Evolutionary conservation across 2,797 vertebrate genomes (phyloP), one percentile per base, ranked within the genome.

Genomic region (Gymnothorax javanicus): DNA sequence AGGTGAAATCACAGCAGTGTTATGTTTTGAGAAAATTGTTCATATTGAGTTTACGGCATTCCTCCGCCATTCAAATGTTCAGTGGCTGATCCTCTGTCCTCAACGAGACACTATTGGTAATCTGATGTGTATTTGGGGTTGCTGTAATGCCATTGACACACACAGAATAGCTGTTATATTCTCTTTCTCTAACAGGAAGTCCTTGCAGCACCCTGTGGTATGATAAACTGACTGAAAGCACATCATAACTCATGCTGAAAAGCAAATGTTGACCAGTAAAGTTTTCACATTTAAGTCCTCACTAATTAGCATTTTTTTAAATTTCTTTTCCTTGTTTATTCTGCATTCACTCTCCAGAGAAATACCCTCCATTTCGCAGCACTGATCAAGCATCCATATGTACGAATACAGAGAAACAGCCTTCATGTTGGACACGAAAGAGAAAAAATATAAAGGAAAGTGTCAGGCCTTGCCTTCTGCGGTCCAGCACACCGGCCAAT

Each of bases 221-320:
- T n/a, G 77, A 52, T 23, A 20, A 52, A 81, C 77, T 23, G 77
- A 81, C 50, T 54, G 77, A 54, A 81, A 52, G 77, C 77, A 56
- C 77, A 56, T 81, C 77, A 56, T 56, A 56, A 56, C 77, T 81
- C 77, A 81, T 52, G n/a, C 23, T 81, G 77, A 81, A 50, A 56
- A 54, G 54, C 77, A 56, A n/a, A 81, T 9, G 52, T 56, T 56
- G 77, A 0, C 20, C 77, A 56, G 77, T 9, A 17, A 81, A 52
- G 50, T 81, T 56, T 8, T 81, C 77, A 56, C 77, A 56, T 20
- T 7, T 50, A 52, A 81, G 77, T 50, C n/a, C 77, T 23, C 11
- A 5, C 77, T 81, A 81, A 81, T 81, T 81, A 81, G n/a, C 77
- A 81, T 81, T 50, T 56, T 56, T 81, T 81, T 20, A 64, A 0